Evolutionary conservation across 2,113 vertebrate species (phyloP).

Genomic region (Sphyrna mokarran): DNA sequence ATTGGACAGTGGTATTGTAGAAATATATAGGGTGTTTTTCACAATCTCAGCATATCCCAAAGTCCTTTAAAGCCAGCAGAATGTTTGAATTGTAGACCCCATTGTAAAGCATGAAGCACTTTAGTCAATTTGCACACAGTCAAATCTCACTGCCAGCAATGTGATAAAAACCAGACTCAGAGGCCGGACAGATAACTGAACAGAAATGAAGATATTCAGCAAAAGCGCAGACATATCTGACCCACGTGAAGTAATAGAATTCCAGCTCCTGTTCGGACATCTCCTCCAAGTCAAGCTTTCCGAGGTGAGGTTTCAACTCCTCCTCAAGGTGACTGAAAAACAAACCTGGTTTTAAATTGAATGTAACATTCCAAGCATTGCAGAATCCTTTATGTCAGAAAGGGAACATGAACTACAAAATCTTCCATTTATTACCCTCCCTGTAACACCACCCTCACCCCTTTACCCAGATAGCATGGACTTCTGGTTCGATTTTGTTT

Average conservation of each 20-base stretch:
- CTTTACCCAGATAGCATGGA: neutral
- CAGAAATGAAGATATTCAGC: neutral
- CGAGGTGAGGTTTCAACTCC: slow-evolving; percentile 40
- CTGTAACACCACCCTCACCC: neutral
- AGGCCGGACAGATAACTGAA: no score
- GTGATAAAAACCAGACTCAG: neutral
- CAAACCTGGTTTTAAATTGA: neutral
- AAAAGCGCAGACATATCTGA: neutral
- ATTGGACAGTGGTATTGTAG: neutral
- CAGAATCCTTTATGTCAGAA: neutral
- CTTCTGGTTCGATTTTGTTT: neutral
- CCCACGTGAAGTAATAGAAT: slow-evolving; percentile 45
- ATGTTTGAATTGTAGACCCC: neutral
- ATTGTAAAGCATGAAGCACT: no score
- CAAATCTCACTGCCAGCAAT: neutral
- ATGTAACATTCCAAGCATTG: neutral
- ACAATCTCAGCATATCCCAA: neutral
- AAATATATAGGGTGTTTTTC: neutral
- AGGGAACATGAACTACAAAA: neutral
- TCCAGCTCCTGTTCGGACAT: slow-evolving; percentile 41
- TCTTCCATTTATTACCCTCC: neutral
- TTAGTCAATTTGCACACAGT: neutral
- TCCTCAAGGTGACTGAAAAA: slow-evolving; percentile 41
- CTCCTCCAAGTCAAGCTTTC: slow-evolving; percentile 40
- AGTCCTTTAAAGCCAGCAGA: no score